phyloP scores from a whole-genome alignment of 2,888 invertebrate genomes.

The Acrobasis suavella region DNA sequence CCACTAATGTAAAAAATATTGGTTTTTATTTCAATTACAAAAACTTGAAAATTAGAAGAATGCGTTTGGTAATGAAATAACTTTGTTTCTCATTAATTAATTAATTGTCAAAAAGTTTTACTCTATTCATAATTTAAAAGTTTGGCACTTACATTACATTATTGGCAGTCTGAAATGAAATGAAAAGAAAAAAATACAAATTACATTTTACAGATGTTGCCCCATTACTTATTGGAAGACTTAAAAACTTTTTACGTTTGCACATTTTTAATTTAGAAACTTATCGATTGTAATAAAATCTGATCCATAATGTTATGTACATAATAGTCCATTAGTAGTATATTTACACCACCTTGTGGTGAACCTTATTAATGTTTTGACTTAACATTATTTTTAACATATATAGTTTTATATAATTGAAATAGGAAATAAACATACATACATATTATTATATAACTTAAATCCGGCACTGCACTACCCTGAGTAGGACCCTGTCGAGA shows the following conservation, averaged over 20 bases:
- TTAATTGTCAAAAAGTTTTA: background rate
- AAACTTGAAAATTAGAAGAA: background rate
- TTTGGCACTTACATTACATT: background rate
- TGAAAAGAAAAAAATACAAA: constrained; percentile 12
- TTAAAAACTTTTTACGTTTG: constrained; percentile 8
- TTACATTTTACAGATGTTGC: constrained; percentile 15
- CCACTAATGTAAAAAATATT: too few species aligned
- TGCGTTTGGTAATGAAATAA: background rate
- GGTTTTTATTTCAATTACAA: background rate
- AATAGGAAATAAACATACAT: too few species aligned
- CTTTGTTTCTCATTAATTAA: background rate
- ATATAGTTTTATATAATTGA: too few species aligned
- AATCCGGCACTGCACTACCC: too few species aligned
- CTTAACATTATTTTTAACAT: too few species aligned
- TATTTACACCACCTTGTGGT: too few species aligned
- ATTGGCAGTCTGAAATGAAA: background rate
- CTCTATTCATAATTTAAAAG: background rate
- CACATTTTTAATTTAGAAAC: background rate
- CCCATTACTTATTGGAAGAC: constrained; percentile 14
- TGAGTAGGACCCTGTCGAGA: too few species aligned
- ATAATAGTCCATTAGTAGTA: too few species aligned
- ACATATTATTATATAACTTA: too few species aligned
- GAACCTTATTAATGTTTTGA: too few species aligned
- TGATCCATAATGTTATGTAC: too few species aligned
- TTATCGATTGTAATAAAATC: too few species aligned